A percentile compares a stretch with the other conserved stretches of the same genome.
Conservation (phyloP, 2,113 vertebrate genomes). For the Anser brachyrhynchus region DNA sequence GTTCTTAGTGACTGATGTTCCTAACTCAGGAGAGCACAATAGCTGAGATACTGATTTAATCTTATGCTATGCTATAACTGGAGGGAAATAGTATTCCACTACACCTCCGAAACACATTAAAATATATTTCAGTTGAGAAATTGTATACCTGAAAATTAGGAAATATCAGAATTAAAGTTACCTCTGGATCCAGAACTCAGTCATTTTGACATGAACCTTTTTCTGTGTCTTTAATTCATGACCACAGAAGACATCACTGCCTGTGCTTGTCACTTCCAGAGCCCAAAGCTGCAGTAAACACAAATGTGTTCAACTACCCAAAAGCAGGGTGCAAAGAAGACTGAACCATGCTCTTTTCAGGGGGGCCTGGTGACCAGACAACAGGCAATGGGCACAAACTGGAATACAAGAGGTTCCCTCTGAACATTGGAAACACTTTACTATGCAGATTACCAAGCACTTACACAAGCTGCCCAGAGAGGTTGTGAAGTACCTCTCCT, state of each 20-base stretch:
- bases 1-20: neutral
- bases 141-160: neutral
- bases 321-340: neutral
- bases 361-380: too few relatives aligned
- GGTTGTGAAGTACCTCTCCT: neutral
- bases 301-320: neutral
- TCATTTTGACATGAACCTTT: neutral
- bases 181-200: neutral
- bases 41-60: neutral
- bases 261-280: neutral
- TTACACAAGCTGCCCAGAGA: neutral
- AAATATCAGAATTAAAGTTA: neutral
- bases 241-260: neutral
- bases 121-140: neutral
- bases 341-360: neutral
- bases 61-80: neutral
- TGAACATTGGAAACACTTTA: neutral
- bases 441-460: rapidly evolving
- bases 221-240: neutral
- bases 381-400: neutral
- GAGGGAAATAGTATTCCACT: neutral
- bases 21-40: neutral
- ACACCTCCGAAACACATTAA: neutral
- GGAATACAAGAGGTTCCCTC: neutral
- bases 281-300: neutral